A percentile compares a stretch with the other conserved stretches of the same genome.
Conservation (phyloP, 2,888 invertebrate genomes). For the Dryocosmus kuriphilus region DNA sequence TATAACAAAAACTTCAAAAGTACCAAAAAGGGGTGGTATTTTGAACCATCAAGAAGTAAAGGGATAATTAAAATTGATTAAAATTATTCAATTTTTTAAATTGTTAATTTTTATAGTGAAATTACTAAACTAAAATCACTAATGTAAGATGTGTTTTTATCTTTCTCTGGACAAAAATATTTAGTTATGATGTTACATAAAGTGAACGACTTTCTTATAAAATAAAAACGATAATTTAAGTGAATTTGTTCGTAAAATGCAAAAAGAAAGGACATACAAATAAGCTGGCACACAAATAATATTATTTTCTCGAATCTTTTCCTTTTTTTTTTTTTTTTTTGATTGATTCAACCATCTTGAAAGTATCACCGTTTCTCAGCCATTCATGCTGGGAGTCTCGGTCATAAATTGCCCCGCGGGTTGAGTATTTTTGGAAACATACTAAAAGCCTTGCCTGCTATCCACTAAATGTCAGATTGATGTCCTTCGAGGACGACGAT, state of each 20-base stretch:
- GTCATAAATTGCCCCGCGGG: constrained; percentile 37
- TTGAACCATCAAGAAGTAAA: too few species aligned
- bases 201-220: not conserved
- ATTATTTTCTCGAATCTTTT: constrained; percentile 31
- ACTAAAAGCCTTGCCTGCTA: constrained; percentile 39
- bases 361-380: constrained; percentile 30
- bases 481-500: constrained; percentile 32
- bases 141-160: not conserved
- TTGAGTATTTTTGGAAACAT: constrained; percentile 39
- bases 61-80: too few species aligned
- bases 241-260: not conserved
- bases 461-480: constrained; percentile 40
- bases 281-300: constrained; percentile 13
- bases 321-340: too few species aligned
- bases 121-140: too few species aligned
- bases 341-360: constrained; percentile 21
- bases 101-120: too few species aligned
- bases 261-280: not conserved
- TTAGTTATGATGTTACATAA: not conserved
- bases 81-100: too few species aligned
- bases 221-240: not conserved
- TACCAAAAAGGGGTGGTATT: too few species aligned
- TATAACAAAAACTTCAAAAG: too few species aligned
- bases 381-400: constrained; percentile 15
- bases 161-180: not conserved